Conservation (phyloP, 2,888 invertebrate species). For the Drosophila sordidapex region DNA sequence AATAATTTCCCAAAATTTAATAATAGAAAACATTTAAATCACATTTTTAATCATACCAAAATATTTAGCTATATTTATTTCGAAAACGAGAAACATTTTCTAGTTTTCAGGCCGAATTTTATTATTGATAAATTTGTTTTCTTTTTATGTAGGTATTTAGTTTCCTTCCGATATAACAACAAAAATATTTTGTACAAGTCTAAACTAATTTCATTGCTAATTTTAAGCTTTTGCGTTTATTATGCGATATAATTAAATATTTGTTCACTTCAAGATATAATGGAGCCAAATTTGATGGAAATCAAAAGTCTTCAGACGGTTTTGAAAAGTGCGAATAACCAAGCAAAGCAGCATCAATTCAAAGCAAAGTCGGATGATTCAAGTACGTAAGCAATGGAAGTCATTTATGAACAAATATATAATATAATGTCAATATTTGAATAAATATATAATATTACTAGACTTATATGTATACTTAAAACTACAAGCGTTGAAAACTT, state of each 20-base stretch:
- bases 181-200: background rate
- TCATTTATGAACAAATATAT: background rate
- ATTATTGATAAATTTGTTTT: no score
- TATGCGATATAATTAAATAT: background rate
- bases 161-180: background rate
- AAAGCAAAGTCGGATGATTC: background rate
- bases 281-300: constrained; percentile 18
- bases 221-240: background rate
- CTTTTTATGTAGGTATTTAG: no score
- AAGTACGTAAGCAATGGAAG: background rate
- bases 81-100: background rate
- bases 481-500: no score
- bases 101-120: no score
- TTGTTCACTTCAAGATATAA: background rate
- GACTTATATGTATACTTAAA: background rate
- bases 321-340: constrained; percentile 6
- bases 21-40: background rate
- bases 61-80: background rate
- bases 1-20: background rate
- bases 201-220: background rate
- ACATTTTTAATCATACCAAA: background rate
- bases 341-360: constrained; percentile 4
- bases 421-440: background rate
- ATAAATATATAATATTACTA: background rate
- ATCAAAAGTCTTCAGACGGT: constrained; percentile 35